Conservation (phyloP, 2,888 invertebrate genomes). For the Isoperla grammatica region DNA sequence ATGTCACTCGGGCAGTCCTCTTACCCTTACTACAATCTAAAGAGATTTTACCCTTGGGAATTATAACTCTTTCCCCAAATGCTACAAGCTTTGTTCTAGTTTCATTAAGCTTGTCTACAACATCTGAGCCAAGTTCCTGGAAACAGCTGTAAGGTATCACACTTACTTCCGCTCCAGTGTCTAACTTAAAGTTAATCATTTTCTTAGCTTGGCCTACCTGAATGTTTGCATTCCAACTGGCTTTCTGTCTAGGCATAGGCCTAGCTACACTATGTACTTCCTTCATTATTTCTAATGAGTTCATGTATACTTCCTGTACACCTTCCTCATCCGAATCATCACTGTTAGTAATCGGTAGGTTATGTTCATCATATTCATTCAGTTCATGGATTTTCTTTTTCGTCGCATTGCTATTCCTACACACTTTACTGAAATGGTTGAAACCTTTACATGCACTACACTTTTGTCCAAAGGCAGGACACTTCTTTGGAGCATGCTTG, state of each 20-base stretch:
- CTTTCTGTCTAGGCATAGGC: background rate
- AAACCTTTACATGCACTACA: background rate
- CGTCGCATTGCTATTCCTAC: too few species aligned
- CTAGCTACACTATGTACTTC: too few species aligned
- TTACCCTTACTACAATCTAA: background rate
- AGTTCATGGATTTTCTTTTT: too few species aligned
- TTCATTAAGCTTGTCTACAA: background rate
- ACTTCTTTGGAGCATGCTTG: background rate
- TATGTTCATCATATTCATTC: too few species aligned
- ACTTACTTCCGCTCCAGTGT: constrained; percentile 1
- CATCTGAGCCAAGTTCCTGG: background rate
- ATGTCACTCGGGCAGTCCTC: background rate
- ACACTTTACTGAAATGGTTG: background rate
- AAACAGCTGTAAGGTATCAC: background rate
- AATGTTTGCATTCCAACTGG: background rate
- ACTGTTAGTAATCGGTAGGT: background rate
- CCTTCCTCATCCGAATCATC: background rate
- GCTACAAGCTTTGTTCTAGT: background rate
- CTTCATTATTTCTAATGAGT: too few species aligned
- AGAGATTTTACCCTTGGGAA: background rate
- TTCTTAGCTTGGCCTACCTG: background rate
- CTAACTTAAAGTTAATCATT: background rate
- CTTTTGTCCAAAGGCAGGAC: background rate
- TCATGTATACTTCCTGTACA: too few species aligned
- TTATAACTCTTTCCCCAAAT: background rate